Percentiles rank a stretch among this genome's conserved stretches.
These are phyloP conservation scores for Platalea minor DNA, from an alignment of 2,797 vertebrate genomes.

Conservation along the genomic window DNA sequence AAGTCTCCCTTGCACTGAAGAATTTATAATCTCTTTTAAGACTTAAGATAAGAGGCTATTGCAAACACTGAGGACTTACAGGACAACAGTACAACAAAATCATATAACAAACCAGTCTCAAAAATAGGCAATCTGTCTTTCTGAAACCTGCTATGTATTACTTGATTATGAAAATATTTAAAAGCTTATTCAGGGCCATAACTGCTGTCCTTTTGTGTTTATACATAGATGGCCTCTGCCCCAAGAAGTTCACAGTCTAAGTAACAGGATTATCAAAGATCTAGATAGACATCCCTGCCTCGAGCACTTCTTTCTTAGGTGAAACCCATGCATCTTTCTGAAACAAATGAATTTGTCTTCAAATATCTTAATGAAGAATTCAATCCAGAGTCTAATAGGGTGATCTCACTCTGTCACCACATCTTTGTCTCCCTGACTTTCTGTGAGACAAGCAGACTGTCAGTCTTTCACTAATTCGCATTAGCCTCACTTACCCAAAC, in stretches of 20 bases:
- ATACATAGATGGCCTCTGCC: not conserved
- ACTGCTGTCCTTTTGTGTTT: not conserved
- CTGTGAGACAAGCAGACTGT: not conserved
- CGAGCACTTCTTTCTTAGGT: not conserved
- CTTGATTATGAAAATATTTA: not conserved
- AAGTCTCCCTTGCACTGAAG: not conserved
- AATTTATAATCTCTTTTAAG: not conserved
- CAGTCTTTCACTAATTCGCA: not conserved
- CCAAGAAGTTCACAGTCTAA: not conserved
- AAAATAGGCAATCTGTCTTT: not conserved
- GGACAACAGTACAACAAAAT: not conserved
- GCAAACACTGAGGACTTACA: not conserved
- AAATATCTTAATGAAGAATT: not conserved
- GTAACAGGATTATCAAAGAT: not conserved
- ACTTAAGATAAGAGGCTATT: not conserved
- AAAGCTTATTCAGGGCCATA: not conserved
- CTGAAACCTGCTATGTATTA: not conserved
- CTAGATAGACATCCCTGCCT: not conserved
- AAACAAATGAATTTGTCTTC: not conserved
- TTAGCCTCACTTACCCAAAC: constrained; percentile 12
- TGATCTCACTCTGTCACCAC: not conserved
- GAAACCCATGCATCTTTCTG: not conserved
- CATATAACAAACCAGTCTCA: not conserved
- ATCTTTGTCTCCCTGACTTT: not conserved
- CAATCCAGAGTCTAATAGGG: rapidly evolving